Evolutionary conservation across 1,140 invertebrate species (phyloP), one percentile per base, ranked within the genome.

Genomic region (Lepidurus couesii): DNA sequence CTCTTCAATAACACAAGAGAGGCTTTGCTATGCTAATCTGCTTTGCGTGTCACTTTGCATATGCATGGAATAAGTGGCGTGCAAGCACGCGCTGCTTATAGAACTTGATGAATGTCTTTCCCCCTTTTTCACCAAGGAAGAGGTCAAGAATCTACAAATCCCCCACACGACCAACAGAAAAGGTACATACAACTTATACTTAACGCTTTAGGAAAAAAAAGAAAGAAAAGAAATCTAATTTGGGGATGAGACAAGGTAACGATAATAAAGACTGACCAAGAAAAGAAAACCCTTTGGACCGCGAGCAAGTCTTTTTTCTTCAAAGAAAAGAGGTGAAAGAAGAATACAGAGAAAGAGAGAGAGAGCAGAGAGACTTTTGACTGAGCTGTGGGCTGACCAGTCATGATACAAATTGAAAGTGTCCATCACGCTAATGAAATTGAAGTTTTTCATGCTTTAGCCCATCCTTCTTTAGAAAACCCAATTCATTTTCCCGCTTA

Each of bases 361-460:
- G 13, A 65, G 21, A 65, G 21, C n/a, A 45, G 44, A 77, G 42
- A 43, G 44, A 42, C 34, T 47, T 45, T 45, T 77, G 65, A 45
- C 76, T 77, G 76, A 65, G 78, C 34, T 75, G 78, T 74, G 78
- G 75, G 73, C 43, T 75, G 78, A 75, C 44, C 78, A 79, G 78
- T 79, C 78, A 79, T 79, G 78, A 79, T 75, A 79, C 75, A 79
- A 79, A 79, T 79, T 79, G 78, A 79, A 79, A 79, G 73, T 79
- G 78, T 79, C 78, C 78, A 79, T 79, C 78, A 79, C 73, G n/a
- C 78, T 79, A 79, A 79, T 79, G 78, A 79, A 79, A 79, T 79
- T 75, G 78, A 79, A 65, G 53, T 21, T 65, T 65, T 65, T 65
- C 53, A 65, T 65, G 53, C 53, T n/a, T 13, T n/a, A 7, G 16